Base-by-base conservation (phyloP, 2,113 vertebrate genomes). In the Ploceus nigricollis region DNA sequence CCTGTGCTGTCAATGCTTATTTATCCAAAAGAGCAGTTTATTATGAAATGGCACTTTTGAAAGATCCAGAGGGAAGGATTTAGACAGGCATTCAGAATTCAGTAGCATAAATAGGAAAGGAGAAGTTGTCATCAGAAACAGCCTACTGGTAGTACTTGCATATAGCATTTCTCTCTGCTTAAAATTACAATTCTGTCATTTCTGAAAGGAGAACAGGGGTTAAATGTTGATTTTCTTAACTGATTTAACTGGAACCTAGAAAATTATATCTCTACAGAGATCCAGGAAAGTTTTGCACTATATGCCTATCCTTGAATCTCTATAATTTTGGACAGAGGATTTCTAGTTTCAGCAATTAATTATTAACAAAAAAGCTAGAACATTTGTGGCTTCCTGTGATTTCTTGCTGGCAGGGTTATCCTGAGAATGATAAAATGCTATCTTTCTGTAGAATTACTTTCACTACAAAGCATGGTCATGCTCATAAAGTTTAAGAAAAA, bases 1-100 rank as follows among this genome's bases (percentile, higher is more conserved):
- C 13, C 24, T 87, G 47, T 76, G 48, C 86, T 93, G 79, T 91
- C 94, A 95, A 70, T 92, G 63, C 30, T 80, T 92, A 84, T 89
- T 91, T 93, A 87, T 87, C 53, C 56, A 87, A 89, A 94, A 83
- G 48, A 91, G 22, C 19, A 92, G 31, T 40, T 84, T 94, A 79
- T 94, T 93, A 77, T 66, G 54, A 73, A 71, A 82, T 37, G 50
- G 81, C 48, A 61, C 60, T 84, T 94, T 76, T 87, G 72, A 94
- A 92, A 87, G 40, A 61, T 57, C 61, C 83, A 79, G 48, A 87
- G 77, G 89, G 61, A 87, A 94, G 31, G 44, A 71, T 91, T 83
- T 84, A 87, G 83, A 91, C 83, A 94, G 64, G 40, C 22, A 71
- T 70, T 89, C 72, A 89, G 51, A 87, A 87, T 89, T 75, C 60